Evolutionary conservation across 92 coral and sea anemone species (phyloP).

Genomic region (Meandrina meandrites): DNA sequence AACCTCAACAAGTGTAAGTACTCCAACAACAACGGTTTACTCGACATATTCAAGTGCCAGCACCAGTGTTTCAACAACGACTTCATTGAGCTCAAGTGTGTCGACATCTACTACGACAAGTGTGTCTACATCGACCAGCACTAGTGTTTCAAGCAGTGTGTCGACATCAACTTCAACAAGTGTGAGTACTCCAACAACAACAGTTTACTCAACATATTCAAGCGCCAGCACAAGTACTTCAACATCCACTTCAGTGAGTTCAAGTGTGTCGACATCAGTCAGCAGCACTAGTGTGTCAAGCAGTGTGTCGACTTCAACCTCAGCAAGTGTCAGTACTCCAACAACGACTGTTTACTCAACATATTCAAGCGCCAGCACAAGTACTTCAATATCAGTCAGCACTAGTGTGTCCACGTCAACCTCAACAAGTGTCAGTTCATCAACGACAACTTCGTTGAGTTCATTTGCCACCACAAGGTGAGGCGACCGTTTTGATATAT

Average conservation of each 20-base stretch:
- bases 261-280: background rate
- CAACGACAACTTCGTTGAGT: background rate
- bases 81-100: slow-evolving; percentile 6
- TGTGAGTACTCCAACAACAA: background rate
- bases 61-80: slow-evolving; percentile 1
- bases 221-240: background rate
- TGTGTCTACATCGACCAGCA: background rate
- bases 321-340: slow-evolving; percentile 22
- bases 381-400: too few relatives aligned
- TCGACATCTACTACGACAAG: background rate
- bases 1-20: background rate
- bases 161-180: background rate
- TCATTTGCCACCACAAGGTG: too few relatives aligned
- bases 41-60: slow-evolving; percentile 2
- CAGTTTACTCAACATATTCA: background rate
- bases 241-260: background rate
- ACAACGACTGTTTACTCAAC: background rate
- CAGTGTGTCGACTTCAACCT: slow-evolving; percentile 28
- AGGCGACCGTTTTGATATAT: too few relatives aligned
- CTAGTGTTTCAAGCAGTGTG: background rate
- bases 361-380: background rate
- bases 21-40: slow-evolving; percentile 5
- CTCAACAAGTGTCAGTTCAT: background rate
- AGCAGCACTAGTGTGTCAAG: slow-evolving; percentile 1
- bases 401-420: background rate